These are phyloP conservation scores for Crematogaster levior DNA, from an alignment of 2,888 invertebrate genomes.

Conservation along the genomic window DNA sequence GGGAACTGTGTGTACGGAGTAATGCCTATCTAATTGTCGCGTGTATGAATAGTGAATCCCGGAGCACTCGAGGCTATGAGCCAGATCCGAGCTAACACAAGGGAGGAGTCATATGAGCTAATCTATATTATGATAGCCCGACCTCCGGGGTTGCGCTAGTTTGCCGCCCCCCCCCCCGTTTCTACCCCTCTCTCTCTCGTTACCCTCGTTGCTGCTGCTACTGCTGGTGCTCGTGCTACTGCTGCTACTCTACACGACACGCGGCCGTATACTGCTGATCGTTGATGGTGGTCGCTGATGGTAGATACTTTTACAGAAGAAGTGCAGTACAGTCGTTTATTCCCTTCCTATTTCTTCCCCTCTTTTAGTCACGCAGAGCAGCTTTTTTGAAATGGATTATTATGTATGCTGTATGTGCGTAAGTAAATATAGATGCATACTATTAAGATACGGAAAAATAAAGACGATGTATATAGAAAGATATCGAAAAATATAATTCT, in stretches of 20 bases:
- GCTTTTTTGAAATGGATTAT: conserved; percentile 18
- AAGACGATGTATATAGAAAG: too few species aligned
- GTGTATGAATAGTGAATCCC: conserved; percentile 86
- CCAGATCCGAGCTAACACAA: conserved; percentile 83
- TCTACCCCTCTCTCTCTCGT: conserved; percentile 11
- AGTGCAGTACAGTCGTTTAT: background rate
- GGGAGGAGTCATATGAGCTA: conserved; percentile 85
- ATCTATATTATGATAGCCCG: conserved; percentile 85
- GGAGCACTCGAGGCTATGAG: conserved; percentile 85
- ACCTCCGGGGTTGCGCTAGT: conserved; percentile 73
- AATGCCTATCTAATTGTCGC: conserved; percentile 86
- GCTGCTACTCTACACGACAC: conserved; percentile 21
- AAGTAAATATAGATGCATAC: background rate
- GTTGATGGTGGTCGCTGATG: conserved; percentile 22
- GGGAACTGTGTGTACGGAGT: conserved; percentile 72
- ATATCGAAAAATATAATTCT: background rate
- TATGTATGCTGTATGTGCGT: background rate
- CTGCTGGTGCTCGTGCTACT: background rate
- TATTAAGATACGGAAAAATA: conserved; percentile 1
- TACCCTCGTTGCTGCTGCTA: conserved; percentile 8
- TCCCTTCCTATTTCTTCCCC: background rate
- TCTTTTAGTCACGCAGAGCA: background rate
- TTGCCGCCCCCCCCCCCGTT: background rate
- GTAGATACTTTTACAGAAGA: conserved; percentile 20
- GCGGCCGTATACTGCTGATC: conserved; percentile 42